A percentile compares a stretch with the other conserved stretches of the same genome.
Evolutionary conservation across 2,797 vertebrate species (phyloP).

Genomic region (Manis pentadactyla): DNA sequence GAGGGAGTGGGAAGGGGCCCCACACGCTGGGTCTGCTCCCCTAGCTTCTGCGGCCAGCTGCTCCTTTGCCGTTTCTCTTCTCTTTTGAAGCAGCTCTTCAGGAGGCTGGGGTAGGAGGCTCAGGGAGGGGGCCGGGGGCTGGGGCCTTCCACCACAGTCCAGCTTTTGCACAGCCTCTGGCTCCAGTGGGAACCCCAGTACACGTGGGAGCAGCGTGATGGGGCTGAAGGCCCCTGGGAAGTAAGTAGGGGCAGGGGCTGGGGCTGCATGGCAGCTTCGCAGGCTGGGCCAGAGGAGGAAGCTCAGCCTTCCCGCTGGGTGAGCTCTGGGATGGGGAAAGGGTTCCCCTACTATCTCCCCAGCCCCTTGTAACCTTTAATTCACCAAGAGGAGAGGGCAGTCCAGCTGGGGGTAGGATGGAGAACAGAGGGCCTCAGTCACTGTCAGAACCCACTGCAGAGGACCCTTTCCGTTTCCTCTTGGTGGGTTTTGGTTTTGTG

Average conservation of each 20-base stretch:
- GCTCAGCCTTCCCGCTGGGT: not conserved
- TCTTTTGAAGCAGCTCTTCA: not conserved
- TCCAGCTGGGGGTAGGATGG: not conserved
- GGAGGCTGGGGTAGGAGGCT: not conserved
- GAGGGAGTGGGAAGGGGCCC: not conserved
- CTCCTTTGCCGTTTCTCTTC: not conserved
- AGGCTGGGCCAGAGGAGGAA: not conserved
- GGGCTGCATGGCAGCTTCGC: slow-evolving; percentile 7
- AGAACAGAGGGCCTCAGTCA: slow-evolving; percentile 87
- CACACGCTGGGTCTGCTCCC: not conserved
- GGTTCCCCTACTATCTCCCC: not conserved
- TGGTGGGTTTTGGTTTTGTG: slow-evolving; percentile 95
- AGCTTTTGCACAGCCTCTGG: not conserved
- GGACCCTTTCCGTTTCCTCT: slow-evolving; percentile 96
- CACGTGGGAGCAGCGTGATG: not conserved
- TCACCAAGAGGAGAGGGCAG: not conserved
- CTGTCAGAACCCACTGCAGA: slow-evolving; percentile 96
- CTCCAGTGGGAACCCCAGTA: not conserved
- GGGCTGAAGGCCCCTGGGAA: not conserved
- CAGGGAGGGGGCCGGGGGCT: not conserved
- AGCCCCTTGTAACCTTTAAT: not conserved
- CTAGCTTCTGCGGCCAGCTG: not conserved
- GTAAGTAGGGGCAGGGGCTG: not conserved
- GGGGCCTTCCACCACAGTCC: not conserved
- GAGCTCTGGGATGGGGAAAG: not conserved